phyloP scores from a whole-genome alignment of 2,797 vertebrate species.

The Gastrophryne carolinensis region DNA sequence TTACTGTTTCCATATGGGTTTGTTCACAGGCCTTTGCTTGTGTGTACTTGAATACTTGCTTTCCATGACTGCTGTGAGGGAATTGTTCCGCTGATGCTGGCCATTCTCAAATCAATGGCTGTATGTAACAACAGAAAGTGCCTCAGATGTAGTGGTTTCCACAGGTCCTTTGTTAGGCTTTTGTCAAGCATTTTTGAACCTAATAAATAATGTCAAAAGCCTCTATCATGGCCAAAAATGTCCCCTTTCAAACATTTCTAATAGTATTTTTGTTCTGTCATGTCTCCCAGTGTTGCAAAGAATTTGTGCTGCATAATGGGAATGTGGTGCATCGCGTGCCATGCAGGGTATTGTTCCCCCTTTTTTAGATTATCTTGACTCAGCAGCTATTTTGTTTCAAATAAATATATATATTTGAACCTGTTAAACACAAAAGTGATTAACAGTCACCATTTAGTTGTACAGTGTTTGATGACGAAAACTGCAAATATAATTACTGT shows the following conservation, averaged over 20 bases:
- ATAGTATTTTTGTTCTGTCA: conserved; percentile 80
- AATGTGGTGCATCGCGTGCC: conserved; percentile 77
- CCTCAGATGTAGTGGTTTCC: conserved; percentile 81
- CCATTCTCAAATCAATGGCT: conserved; percentile 75
- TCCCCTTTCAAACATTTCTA: conserved; percentile 85
- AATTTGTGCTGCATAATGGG: conserved; percentile 75
- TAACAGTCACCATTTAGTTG: conserved; percentile 29
- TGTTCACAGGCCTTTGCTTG: conserved; percentile 73
- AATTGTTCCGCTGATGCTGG: conserved; percentile 73
- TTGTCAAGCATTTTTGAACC: conserved; percentile 79
- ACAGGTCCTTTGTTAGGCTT: conserved; percentile 72
- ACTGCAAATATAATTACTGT: too few relatives aligned
- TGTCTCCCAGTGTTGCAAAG: conserved; percentile 82
- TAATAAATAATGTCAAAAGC: conserved; percentile 91
- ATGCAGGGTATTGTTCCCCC: conserved; percentile 41
- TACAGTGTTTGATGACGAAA: too few relatives aligned
- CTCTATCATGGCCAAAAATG: conserved; percentile 75
- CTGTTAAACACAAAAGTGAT: not conserved
- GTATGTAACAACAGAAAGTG: conserved; percentile 71
- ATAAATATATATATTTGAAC: conserved; percentile 50
- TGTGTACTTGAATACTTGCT: conserved; percentile 70
- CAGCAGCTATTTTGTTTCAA: conserved; percentile 51
- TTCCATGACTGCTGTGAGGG: conserved; percentile 70
- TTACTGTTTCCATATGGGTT: conserved; percentile 67
- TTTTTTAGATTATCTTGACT: conserved; percentile 51